Evolutionary conservation across 1,140 invertebrate species (phyloP).

Genomic region (Hestina assimilis): DNA sequence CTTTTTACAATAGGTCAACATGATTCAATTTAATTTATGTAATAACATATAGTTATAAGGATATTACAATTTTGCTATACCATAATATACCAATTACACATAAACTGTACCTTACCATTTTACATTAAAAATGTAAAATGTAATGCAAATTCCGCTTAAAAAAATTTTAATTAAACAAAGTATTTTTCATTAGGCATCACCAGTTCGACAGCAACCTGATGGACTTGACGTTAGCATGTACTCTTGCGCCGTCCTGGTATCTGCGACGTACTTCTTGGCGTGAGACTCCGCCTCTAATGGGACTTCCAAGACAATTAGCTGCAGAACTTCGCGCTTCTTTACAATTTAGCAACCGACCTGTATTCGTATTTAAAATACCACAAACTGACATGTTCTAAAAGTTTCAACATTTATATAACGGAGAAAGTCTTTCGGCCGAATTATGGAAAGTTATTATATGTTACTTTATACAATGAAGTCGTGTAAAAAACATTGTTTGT

Average conservation of each 20-base stretch:
- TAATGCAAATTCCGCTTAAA: neutral
- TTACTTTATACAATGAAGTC: no score
- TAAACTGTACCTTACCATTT: no score
- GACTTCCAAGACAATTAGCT: conserved; percentile 42
- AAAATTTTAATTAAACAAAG: neutral
- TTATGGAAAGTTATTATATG: no score
- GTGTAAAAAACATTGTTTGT: no score
- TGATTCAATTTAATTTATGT: no score
- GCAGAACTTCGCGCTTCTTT: conserved; percentile 44
- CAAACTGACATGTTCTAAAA: neutral
- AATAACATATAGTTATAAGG: no score
- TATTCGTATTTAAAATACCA: conserved; percentile 48
- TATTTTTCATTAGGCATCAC: neutral
- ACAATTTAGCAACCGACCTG: conserved; percentile 45
- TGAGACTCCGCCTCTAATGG: conserved; percentile 38
- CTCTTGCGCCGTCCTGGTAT: conserved; percentile 23
- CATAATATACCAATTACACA: no score
- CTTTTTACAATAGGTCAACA: no score
- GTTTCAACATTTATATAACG: no score
- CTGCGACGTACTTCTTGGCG: conserved; percentile 26
- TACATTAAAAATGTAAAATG: no score
- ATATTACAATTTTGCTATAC: no score
- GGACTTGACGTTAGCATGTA: conserved; percentile 13
- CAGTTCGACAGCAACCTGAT: conserved; percentile 7
- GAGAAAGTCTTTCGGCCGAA: no score